Base-by-base conservation (phyloP, 2,888 invertebrate genomes). In the Agrochola lychnidis region DNA sequence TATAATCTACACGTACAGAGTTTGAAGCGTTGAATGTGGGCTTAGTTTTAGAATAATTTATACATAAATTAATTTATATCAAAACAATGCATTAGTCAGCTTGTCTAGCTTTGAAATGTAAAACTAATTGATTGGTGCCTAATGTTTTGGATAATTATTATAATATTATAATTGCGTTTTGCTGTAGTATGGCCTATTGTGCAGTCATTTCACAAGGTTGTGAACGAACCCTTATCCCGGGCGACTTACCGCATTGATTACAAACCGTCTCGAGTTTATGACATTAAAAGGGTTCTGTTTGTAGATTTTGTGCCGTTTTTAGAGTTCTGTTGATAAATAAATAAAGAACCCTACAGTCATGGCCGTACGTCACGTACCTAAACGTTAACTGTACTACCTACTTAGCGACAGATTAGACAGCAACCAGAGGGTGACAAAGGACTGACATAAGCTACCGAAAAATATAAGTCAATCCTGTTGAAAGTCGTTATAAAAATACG, bases 271-370 rank as follows among this genome's bases (percentile, higher is more conserved):
- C 73, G 67, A 56, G 69, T 78, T 86, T 85, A 88, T 89, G 82
- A 82, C 77, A 83, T 85, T 87, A 86, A 87, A 88, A 85, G 87
- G 88, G 86, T 81, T 77, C 77, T 85, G 73, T 86, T 88, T 78
- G 78, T 83, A 81, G 70, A 83, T 82, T 81, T 74, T 76, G 16
- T 75, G 56, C 70, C 69, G 57, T 62, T 85, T 82, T 86, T 59
- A 56, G 12, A 56, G 9, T 30, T 66, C 12, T 61, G 42, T 59
- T 1, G 10, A 22, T n/a, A 76, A 42, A 48, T 36, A 40, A 63
- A 30, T 45, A 4, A 45, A 14, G 42, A 25, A n/a, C 30, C 36
- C 25, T 40, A 16, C 12, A 66, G 45, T 25, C 12, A 19, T 25
- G 4, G 12, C 4, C 25, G 25, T 45, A 3, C 6, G 45, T 59